Evolutionary conservation across 2,888 invertebrate species (phyloP), one percentile per base, ranked within the genome.

Genomic region (Lasiommata megera): DNA sequence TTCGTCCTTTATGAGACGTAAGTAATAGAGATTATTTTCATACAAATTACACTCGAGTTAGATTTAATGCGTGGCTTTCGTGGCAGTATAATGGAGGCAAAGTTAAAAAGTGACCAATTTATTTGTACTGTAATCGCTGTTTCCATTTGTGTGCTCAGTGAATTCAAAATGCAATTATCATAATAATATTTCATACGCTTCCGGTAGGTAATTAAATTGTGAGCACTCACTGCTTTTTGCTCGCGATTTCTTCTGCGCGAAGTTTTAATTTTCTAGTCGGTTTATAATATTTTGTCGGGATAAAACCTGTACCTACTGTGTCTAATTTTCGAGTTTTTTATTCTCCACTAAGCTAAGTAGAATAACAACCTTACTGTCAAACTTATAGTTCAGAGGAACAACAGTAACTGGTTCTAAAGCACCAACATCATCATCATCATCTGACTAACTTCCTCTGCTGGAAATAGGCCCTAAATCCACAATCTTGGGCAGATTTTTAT

Each of bases 1-100:
- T 23, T 57, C 60, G 43, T 58, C 44, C 51, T 56, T 56, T 54
- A 47, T 50, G 54, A 56, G 7, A 52, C 31, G 40, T 53, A 47
- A 43, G 54, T 59, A 56, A 59, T 56, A 54, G 37, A 62, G 54
- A 56, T 56, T 56, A 56, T 62, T 62, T 59, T 46, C 46, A 59
- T 56, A 56, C 38, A 50, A 60, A 50, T 55, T 55, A 55, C 40
- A 12, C 47, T 47, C 29, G 36, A 53, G 47, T 53, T 46, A 58
- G 43, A 31, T 54, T 44, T 17, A 52, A 11, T 41, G 41, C 28
- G 38, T 8, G 44, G 55, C 51, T 46, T 55, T 55, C 34, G 23
- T 5, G 2, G 5, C 23, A 17, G 29, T 36, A 37, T 48, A 48
- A 48, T 48, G 6, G 36, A 48, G 46, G 31, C 29, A 37, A 18